A percentile compares a stretch with the other conserved stretches of the same genome.
Conservation (phyloP, 2,797 vertebrate species). For the Phoebastria nigripes region DNA sequence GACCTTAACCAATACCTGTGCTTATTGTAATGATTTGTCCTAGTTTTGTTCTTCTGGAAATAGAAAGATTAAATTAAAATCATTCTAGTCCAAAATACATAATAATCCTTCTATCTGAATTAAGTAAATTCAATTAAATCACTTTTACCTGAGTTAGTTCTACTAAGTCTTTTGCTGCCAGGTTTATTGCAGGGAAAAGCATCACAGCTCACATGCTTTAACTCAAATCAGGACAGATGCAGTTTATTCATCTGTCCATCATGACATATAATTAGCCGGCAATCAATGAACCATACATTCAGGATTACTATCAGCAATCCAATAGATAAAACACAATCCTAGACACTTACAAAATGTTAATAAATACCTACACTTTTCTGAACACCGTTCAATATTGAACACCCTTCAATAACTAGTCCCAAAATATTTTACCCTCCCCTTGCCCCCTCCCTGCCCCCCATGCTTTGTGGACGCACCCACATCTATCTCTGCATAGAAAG, state of each 20-base stretch:
- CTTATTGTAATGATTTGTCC: not conserved
- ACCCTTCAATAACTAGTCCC: not conserved
- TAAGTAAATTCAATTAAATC: not conserved
- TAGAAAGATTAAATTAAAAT: not conserved
- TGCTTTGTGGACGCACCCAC: not conserved
- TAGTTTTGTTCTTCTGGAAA: not conserved
- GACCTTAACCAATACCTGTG: not conserved
- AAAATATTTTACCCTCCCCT: not conserved
- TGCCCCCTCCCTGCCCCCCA: fast-evolving
- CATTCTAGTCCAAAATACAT: not conserved
- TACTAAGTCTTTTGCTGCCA: not conserved
- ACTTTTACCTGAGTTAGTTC: not conserved
- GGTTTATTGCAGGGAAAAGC: not conserved
- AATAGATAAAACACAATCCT: not conserved
- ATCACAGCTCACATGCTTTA: not conserved
- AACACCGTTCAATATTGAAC: not conserved
- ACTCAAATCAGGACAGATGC: not conserved
- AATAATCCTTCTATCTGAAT: not conserved
- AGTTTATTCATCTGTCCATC: not conserved
- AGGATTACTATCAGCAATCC: not conserved
- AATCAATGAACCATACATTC: not conserved
- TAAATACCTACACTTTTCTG: not conserved
- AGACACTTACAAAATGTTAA: not conserved
- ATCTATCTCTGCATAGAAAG: not conserved
- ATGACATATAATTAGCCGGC: not conserved